Conservation (phyloP, 2,888 invertebrate genomes). For the Carcina quercana region DNA sequence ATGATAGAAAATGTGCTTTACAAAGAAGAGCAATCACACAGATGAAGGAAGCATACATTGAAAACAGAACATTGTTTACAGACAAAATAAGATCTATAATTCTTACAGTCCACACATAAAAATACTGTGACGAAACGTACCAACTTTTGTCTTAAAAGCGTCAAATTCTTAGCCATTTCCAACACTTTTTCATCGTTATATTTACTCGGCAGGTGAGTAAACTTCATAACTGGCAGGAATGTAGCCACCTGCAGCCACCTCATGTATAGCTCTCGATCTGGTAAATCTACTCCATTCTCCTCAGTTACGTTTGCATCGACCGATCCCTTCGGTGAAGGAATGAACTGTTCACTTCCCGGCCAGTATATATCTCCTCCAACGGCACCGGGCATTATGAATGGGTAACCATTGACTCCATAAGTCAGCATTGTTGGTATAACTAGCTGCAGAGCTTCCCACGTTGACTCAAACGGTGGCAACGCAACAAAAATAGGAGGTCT, state of each 20-base stretch:
- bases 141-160: conserved; percentile 81
- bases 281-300: conserved; percentile 69
- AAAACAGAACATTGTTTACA: no score
- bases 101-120: no score
- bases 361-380: conserved; percentile 92
- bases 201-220: conserved; percentile 91
- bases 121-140: conserved; percentile 49
- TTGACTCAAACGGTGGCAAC: conserved; percentile 88
- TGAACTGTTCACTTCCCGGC: conserved; percentile 72
- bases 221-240: conserved; percentile 93
- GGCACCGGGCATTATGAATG: conserved; percentile 94
- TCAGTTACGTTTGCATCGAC: conserved; percentile 45
- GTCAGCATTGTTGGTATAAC: conserved; percentile 91
- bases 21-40: no score
- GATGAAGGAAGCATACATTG: no score
- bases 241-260: conserved; percentile 94
- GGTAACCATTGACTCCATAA: conserved; percentile 93
- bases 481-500: conserved; percentile 90
- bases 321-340: conserved; percentile 65
- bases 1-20: no score
- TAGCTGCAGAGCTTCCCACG: conserved; percentile 88
- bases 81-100: no score
- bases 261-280: conserved; percentile 88
- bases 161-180: conserved; percentile 84
- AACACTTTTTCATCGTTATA: conserved; percentile 87